Conservation (phyloP, 2,888 invertebrate genomes). For the Noctua janthina region DNA sequence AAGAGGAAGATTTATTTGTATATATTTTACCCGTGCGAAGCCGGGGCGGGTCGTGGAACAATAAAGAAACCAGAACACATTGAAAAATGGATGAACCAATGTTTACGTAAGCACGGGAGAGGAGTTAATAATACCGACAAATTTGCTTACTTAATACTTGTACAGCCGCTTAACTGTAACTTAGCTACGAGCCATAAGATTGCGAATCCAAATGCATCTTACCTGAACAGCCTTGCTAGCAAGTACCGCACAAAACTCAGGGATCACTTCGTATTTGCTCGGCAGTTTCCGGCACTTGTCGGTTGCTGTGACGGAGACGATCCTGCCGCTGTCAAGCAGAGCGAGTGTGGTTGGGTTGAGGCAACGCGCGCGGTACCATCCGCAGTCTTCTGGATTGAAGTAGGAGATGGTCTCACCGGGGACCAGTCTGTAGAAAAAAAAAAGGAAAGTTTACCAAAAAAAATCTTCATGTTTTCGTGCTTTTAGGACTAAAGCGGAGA, state of each 20-base stretch:
- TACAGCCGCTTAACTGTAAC: too few relatives aligned
- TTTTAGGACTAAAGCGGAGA: too few relatives aligned
- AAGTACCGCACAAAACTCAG: conserved; percentile 81
- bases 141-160: too few relatives aligned
- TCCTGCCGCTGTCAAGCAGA: conserved; percentile 76
- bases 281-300: conserved; percentile 69
- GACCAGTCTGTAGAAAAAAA: conserved; percentile 66
- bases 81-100: too few relatives aligned
- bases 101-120: too few relatives aligned
- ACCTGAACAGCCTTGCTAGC: conserved; percentile 67
- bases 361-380: conserved; percentile 84
- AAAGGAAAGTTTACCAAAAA: neutral
- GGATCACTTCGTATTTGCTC: conserved; percentile 66
- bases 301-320: conserved; percentile 58
- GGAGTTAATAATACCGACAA: too few relatives aligned
- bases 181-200: too few relatives aligned
- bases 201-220: neutral
- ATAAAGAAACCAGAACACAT: too few relatives aligned
- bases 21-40: too few relatives aligned
- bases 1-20: too few relatives aligned
- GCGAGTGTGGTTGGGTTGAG: conserved; percentile 71
- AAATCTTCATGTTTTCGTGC: neutral
- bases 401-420: conserved; percentile 79
- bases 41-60: too few relatives aligned
- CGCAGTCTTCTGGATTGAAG: conserved; percentile 74